Evolutionary conservation across 1,140 invertebrate species (phyloP).

Genomic region (Drosophila equinoxialis): DNA sequence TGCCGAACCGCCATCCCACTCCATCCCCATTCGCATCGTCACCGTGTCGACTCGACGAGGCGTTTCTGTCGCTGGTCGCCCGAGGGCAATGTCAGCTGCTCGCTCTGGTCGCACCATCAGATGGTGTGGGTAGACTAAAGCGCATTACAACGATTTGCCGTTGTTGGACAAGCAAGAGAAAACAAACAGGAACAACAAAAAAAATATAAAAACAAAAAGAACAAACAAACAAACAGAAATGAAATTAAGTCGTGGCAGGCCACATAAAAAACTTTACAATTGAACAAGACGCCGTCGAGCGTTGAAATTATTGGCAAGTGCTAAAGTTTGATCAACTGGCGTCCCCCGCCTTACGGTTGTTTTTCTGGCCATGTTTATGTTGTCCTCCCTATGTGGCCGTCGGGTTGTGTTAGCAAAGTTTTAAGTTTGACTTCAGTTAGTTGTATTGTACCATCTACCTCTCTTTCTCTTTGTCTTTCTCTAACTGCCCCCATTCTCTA

Average conservation of each 20-base stretch:
- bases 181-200: conserved; percentile 2
- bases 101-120: conserved; percentile 66
- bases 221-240: conserved; percentile 33
- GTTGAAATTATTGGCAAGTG: conserved; percentile 78
- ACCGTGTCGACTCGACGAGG: neutral
- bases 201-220: conserved; percentile 22
- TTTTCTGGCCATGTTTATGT: conserved; percentile 48
- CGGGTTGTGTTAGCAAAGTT: conserved; percentile 37
- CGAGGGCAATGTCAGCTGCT: conserved; percentile 8
- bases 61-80: conserved; percentile 26
- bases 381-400: conserved; percentile 24
- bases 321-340: conserved; percentile 74
- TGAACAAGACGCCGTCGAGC: conserved; percentile 71
- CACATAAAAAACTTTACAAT: conserved; percentile 66
- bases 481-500: too few species aligned
- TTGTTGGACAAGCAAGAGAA: conserved; percentile 48
- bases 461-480: too few species aligned
- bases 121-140: conserved; percentile 79
- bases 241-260: conserved; percentile 42
- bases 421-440: conserved; percentile 52
- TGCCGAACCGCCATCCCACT: neutral
- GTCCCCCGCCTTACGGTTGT: conserved; percentile 44
- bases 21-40: neutral
- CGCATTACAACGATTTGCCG: conserved; percentile 59
- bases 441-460: conserved; percentile 27